phyloP scores from a whole-genome alignment of 1,140 invertebrate species.

The Heliconius melpomene region DNA sequence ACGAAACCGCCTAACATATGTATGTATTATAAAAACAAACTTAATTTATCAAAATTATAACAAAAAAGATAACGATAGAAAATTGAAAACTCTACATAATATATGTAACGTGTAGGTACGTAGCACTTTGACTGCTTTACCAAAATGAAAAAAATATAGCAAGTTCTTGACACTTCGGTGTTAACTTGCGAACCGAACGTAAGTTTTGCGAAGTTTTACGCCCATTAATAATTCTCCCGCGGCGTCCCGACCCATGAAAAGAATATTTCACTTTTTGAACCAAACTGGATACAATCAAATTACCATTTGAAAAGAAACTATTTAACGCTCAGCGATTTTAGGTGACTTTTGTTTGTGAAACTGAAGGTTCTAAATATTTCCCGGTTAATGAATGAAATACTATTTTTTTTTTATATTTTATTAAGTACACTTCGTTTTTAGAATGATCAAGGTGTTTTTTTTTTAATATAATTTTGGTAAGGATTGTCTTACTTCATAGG shows the following conservation, averaged over 20 bases:
- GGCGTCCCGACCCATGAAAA: slow-evolving; percentile 64
- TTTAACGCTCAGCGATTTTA: slow-evolving; percentile 66
- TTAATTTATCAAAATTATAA: too few relatives aligned
- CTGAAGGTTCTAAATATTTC: slow-evolving; percentile 11
- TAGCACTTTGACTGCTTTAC: background rate
- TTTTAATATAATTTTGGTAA: background rate
- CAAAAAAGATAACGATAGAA: background rate
- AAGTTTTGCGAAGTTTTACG: slow-evolving; percentile 57
- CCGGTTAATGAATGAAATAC: background rate
- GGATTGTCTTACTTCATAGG: too few relatives aligned
- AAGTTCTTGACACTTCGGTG: slow-evolving; percentile 17
- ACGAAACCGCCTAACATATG: too few relatives aligned
- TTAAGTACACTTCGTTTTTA: background rate
- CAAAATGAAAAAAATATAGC: background rate
- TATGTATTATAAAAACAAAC: too few relatives aligned
- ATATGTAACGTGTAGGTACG: background rate
- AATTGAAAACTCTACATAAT: background rate
- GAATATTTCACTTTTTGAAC: slow-evolving; percentile 76
- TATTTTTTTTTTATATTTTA: background rate
- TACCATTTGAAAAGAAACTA: slow-evolving; percentile 71
- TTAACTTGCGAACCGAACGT: slow-evolving; percentile 8
- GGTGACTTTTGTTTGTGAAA: slow-evolving; percentile 35
- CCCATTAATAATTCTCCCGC: slow-evolving; percentile 71
- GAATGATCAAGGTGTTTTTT: background rate
- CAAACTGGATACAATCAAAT: slow-evolving; percentile 76